Evolutionary conservation across 2,888 invertebrate species (phyloP), one percentile per base, ranked within the genome.

Genomic region (Aporophyla lueneburgensis): DNA sequence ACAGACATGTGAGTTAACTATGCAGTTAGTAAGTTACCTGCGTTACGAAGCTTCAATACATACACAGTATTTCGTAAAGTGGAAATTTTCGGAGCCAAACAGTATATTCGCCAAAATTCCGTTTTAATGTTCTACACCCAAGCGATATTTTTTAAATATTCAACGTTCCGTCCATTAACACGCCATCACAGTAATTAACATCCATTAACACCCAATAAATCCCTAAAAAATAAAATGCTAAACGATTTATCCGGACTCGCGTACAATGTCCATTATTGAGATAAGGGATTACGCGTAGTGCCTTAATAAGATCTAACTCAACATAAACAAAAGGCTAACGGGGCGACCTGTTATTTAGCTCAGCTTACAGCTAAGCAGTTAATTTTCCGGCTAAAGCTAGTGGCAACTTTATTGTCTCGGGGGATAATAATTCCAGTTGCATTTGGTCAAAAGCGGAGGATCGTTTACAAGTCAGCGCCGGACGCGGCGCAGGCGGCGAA

Each of bases 391-490:
- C 76, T 85, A 85, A 88, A 89, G 80, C 86, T 78, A 85, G 84
- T 84, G 79, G 84, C 74, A 84, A 80, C 79, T 84, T 88, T 88
- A 86, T 87, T 87, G 87, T 88, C 88, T 84, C 87, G 19, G 63
- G 89, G 87, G 88, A 86, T 88, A 84, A 88, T 87, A 89, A 89
- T 90, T 89, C 84, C 74, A 86, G 74, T 82, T 80, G 83, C 84
- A 84, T 85, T 86, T 81, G 81, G 81, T 84, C 74, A 82, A 86
- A 86, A 84, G 86, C 84, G 87, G 81, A 82, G 75, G 88, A 86
- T 86, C 87, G 87, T 89, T 89, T 87, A 87, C 89, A 85, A 90
- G 86, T 87, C 88, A 83, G 71, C 87, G 74, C 80, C 70, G 81
- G 87, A 86, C 86, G 84, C 62, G 58, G 63, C 86, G 89, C 89